Evolutionary conservation across 2,888 invertebrate genomes (phyloP).

Genomic region (Sphaeridia pumilis): DNA sequence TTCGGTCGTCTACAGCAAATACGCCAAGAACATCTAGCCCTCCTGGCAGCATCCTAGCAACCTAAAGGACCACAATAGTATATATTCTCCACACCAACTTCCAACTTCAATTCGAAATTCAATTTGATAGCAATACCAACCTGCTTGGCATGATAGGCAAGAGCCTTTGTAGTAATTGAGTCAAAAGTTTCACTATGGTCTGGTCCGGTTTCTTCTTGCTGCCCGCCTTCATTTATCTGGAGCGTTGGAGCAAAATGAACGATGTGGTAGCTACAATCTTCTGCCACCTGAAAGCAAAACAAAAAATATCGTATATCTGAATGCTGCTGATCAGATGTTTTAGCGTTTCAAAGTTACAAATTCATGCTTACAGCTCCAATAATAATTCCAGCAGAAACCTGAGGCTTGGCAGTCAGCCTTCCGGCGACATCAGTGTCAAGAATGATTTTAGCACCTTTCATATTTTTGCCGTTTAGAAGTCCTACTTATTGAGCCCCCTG

Average conservation of each 20-base stretch:
- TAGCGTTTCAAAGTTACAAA: too few relatives aligned
- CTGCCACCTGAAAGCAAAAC: conserved; percentile 18
- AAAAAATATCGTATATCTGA: conserved; percentile 1
- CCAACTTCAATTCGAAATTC: neutral
- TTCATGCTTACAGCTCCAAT: conserved; percentile 29
- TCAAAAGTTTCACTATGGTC: neutral
- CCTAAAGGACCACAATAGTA: conserved; percentile 39
- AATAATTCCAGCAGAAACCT: conserved; percentile 24
- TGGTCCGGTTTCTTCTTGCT: neutral
- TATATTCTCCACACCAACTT: neutral
- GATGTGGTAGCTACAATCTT: conserved; percentile 23
- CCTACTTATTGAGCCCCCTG: too few relatives aligned
- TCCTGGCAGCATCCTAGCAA: conserved; percentile 79
- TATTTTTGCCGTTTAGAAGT: too few relatives aligned
- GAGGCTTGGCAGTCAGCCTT: conserved; percentile 12
- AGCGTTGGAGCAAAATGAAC: conserved; percentile 28
- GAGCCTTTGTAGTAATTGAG: conserved; percentile 2
- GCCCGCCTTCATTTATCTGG: neutral
- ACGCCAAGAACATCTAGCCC: conserved; percentile 76
- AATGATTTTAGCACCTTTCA: neutral
- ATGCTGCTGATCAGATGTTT: too few relatives aligned
- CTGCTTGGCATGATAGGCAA: conserved; percentile 32
- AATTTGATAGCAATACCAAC: conserved; percentile 8
- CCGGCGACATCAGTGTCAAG: neutral
- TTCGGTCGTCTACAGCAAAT: conserved; percentile 51